Base-by-base conservation (phyloP, 2,888 invertebrate species). In the Ptilodon capucinus region DNA sequence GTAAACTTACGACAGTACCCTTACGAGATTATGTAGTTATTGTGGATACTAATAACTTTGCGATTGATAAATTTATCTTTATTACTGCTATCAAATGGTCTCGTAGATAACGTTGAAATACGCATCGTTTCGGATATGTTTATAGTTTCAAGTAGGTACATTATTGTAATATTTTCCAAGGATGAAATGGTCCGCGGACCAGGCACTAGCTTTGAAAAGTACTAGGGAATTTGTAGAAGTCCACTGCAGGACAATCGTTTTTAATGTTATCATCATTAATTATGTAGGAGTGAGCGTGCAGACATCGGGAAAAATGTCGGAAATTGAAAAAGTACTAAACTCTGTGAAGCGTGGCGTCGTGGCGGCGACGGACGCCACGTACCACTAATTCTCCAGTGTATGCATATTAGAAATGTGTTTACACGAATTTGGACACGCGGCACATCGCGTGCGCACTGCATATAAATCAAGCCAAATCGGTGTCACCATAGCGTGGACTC, bases 381-480 rank as follows among this genome's bases (percentile, higher is more conserved):
- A 38, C 38, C 13, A 19, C 18, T 38, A 19, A 38, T 38, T 38
- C 38, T 38, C 19, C 11, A 38, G 38, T 38, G 19, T 38, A 38
- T 38, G 38, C 28, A 40, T 40, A 40, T 44, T 43, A 44, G 25
- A 43, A 43, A 40, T 11, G 36, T 32, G 41, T 54, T 49, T 42
- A 59, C 45, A 57, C 51, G 45, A 62, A 63, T 60, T 62, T 56
- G 43, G 48, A 57, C 62, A 64, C 60, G 60, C 42, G 45, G 46
- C 32, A 5, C 40, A 43, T 54, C 32, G 53, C 43, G 46, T 59
- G 69, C 54, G 50, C 42, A 35, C 58, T 60, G 67, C 67, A 71
- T 71, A 60, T 60, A 49, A 71, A 65, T 60, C 44, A 51, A 39
- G 40, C 36, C 32, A 34, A 43, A 13, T 44, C 42, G 40, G 50